phyloP scores from a whole-genome alignment of 2,113 vertebrate genomes.

The Pseudorhombus dupliciocellatus region DNA sequence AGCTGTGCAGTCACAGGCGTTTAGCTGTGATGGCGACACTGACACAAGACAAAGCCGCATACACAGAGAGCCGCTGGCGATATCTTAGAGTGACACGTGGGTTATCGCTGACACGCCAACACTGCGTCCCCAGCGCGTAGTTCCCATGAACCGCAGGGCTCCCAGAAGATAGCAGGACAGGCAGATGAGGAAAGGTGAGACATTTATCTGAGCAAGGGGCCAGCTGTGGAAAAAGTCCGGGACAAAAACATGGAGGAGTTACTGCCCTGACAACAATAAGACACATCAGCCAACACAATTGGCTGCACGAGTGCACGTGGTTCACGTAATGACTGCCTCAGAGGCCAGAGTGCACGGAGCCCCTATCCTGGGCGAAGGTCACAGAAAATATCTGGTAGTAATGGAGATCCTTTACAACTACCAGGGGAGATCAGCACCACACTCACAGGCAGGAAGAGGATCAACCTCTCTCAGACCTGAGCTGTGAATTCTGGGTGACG shows the following conservation, averaged over 20 bases:
- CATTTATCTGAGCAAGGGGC: constrained; percentile 57
- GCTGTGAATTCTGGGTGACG: constrained; percentile 38
- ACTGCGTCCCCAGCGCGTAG: constrained; percentile 18
- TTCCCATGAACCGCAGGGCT: constrained; percentile 83
- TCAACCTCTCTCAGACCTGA: constrained; percentile 14
- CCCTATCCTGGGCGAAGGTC: constrained; percentile 43
- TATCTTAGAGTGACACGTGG: constrained; percentile 82
- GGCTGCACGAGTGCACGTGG: constrained; percentile 4
- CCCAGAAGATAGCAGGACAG: constrained; percentile 76
- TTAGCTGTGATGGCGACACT: constrained; percentile 69
- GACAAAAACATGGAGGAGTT: constrained; percentile 17
- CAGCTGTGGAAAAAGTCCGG: constrained; percentile 51
- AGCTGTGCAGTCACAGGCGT: constrained; percentile 62
- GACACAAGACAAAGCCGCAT: constrained; percentile 84
- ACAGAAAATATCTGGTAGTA: constrained; percentile 44
- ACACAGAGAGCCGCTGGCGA: constrained; percentile 50
- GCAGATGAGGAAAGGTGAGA: constrained; percentile 50
- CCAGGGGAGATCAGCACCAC: constrained; percentile 60
- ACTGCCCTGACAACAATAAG: constrained; percentile 17
- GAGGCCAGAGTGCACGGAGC: constrained; percentile 30
- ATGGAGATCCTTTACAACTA: constrained; percentile 55
- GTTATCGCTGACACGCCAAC: constrained; percentile 82
- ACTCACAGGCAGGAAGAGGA: constrained; percentile 20
- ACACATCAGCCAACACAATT: constrained; percentile 33
- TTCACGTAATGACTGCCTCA: constrained; percentile 60